A percentile compares a stretch with the other conserved stretches of the same genome.
Evolutionary conservation across 2,888 invertebrate species (phyloP).

Genomic region (Sphecodes monilicornis): DNA sequence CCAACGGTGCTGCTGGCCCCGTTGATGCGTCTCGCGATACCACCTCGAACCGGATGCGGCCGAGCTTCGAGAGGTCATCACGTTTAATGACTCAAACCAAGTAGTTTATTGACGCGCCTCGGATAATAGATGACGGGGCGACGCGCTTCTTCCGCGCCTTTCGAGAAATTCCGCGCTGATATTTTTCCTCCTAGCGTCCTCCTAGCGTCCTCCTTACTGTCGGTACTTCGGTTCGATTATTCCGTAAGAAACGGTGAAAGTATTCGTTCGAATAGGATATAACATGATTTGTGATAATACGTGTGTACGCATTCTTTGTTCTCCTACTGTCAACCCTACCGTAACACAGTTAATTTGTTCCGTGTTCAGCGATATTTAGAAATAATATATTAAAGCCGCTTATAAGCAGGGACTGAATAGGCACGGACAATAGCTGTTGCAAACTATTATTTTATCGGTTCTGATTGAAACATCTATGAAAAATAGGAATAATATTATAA

Average conservation of each 20-base stretch:
- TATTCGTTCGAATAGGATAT: not conserved
- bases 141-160: not conserved
- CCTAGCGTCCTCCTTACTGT: too few species aligned
- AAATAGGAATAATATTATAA: too few species aligned
- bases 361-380: too few species aligned
- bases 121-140: not conserved
- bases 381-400: too few species aligned
- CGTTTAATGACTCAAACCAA: slow-evolving; percentile 32
- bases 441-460: too few species aligned
- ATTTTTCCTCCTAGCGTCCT: not conserved
- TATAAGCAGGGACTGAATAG: too few species aligned
- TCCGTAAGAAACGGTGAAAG: not conserved
- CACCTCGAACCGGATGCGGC: slow-evolving; percentile 13
- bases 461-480: too few species aligned
- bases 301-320: too few species aligned
- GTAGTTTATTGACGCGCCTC: not conserved
- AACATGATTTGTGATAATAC: too few species aligned
- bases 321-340: too few species aligned
- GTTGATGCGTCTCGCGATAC: slow-evolving; percentile 37
- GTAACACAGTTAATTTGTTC: too few species aligned
- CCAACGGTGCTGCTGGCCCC: slow-evolving; percentile 16
- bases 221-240: not conserved
- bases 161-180: not conserved
- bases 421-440: too few species aligned
- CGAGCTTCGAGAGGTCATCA: slow-evolving; percentile 15